A percentile compares a stretch with the other conserved stretches of the same genome.
Evolutionary conservation across 2,797 vertebrate genomes (phyloP).

Genomic region (Epinephelus malabaricus): DNA sequence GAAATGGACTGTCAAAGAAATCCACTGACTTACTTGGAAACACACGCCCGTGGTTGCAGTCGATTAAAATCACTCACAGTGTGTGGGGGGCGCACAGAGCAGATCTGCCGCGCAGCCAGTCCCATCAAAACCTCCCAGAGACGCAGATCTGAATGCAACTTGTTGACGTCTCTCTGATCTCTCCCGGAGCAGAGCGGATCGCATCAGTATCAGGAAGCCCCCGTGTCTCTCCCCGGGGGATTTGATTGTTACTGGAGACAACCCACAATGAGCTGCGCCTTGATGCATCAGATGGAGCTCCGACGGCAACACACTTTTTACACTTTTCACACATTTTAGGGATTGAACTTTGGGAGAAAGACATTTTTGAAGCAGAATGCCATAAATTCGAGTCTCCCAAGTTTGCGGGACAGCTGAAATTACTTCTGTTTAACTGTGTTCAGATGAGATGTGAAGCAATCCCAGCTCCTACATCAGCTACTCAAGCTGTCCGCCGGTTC

Average conservation of each 20-base stretch:
- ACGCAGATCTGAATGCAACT: constrained; percentile 40
- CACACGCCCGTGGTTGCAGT: constrained; percentile 20
- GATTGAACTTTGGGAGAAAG: constrained; percentile 16
- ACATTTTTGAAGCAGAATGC: background rate
- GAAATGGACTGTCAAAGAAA: constrained; percentile 27
- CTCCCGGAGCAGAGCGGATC: background rate
- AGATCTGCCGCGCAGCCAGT: constrained; percentile 4
- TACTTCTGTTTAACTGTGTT: constrained; percentile 1
- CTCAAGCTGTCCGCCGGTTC: constrained; percentile 14
- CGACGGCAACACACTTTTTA: constrained; percentile 4
- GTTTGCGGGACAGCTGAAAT: constrained; percentile 12
- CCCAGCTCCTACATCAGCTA: background rate
- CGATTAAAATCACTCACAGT: constrained; percentile 5
- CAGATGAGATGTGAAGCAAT: background rate
- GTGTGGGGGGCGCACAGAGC: background rate
- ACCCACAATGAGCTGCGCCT: constrained; percentile 26
- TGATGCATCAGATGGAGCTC: constrained; percentile 19
- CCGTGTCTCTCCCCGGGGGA: background rate
- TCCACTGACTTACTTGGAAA: constrained; percentile 22
- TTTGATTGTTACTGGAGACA: background rate
- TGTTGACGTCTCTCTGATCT: constrained; percentile 37
- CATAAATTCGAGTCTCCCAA: background rate
- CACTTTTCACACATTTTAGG: constrained; percentile 24
- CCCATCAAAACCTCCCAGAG: constrained; percentile 29
- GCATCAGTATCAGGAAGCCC: constrained; percentile 21